Percentiles rank a stretch among this genome's conserved stretches.
phyloP scores from a whole-genome alignment of 1,140 invertebrate species.

The Aphelenchoides avenae region DNA sequence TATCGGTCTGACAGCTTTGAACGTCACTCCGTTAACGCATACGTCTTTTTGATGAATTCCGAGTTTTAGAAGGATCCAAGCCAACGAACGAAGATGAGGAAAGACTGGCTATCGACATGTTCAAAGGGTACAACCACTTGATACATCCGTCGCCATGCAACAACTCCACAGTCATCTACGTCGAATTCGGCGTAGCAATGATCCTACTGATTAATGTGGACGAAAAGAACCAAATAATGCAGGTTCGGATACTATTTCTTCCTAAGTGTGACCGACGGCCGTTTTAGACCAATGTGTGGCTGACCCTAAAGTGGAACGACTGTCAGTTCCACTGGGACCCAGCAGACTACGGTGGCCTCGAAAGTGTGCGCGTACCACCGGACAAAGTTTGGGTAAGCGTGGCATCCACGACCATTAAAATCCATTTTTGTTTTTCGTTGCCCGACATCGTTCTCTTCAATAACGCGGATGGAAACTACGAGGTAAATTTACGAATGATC shows the following conservation, averaged over 20 bases:
- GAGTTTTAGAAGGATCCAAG: too few relatives aligned
- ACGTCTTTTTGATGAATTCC: too few relatives aligned
- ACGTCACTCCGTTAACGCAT: too few relatives aligned
- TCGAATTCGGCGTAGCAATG: conserved; percentile 91
- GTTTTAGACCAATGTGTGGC: conserved; percentile 62
- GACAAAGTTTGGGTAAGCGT: conserved; percentile 99
- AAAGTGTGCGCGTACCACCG: conserved; percentile 84
- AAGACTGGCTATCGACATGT: too few relatives aligned
- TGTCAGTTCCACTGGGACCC: conserved; percentile 82
- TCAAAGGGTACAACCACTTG: too few relatives aligned
- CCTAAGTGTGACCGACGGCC: too few relatives aligned
- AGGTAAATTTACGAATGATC: conserved; percentile 66
- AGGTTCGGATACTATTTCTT: too few relatives aligned
- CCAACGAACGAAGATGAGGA: too few relatives aligned
- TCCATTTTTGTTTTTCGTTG: too few relatives aligned
- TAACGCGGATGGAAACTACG: conserved; percentile 96
- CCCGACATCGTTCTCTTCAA: conserved; percentile 87
- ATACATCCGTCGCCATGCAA: conserved; percentile 85
- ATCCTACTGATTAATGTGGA: conserved; percentile 94
- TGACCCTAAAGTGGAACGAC: conserved; percentile 77
- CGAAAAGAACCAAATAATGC: conserved; percentile 57
- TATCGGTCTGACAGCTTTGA: too few relatives aligned
- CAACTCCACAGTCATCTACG: conserved; percentile 83
- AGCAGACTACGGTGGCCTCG: conserved; percentile 91
- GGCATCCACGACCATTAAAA: too few relatives aligned